A percentile compares a stretch with the other conserved stretches of the same genome.
These are phyloP conservation scores for Poeciliopsis gracilis DNA, from an alignment of 2,797 vertebrate genomes.

Conservation along the genomic window DNA sequence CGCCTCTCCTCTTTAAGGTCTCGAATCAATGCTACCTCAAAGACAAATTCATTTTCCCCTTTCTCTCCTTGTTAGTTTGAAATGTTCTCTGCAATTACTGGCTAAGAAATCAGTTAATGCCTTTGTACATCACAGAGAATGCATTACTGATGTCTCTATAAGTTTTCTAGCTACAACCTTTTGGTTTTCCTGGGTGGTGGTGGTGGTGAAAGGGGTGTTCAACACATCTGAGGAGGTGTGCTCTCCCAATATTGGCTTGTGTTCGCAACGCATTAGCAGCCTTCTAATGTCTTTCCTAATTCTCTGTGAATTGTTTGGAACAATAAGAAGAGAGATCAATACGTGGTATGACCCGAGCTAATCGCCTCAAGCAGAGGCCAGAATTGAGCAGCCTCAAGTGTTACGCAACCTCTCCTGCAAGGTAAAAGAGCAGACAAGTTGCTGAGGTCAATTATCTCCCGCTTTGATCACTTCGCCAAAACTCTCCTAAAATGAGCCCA, in stretches of 20 bases:
- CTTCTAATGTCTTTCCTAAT: conserved; percentile 51
- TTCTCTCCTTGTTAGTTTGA: conserved; percentile 69
- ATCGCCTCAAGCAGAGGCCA: conserved; percentile 37
- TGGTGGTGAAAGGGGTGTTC: not conserved
- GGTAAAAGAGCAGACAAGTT: conserved; percentile 36
- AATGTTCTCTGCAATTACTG: conserved; percentile 66
- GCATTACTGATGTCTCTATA: conserved; percentile 51
- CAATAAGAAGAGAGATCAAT: conserved; percentile 57
- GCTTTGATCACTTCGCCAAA: conserved; percentile 62
- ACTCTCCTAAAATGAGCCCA: conserved; percentile 50
- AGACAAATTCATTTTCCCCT: conserved; percentile 76
- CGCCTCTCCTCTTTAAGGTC: conserved; percentile 59
- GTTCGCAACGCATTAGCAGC: conserved; percentile 61
- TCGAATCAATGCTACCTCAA: conserved; percentile 76
- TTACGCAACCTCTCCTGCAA: conserved; percentile 18
- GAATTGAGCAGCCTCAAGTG: conserved; percentile 32
- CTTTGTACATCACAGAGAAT: conserved; percentile 55
- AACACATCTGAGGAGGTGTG: conserved; percentile 37
- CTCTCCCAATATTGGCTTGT: conserved; percentile 58
- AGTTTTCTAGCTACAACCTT: conserved; percentile 34
- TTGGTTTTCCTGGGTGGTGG: not conserved
- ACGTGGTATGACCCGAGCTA: conserved; percentile 43
- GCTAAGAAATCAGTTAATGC: conserved; percentile 58
- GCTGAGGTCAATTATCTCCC: conserved; percentile 54
- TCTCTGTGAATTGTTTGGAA: conserved; percentile 53